Evolutionary conservation across 2,797 vertebrate species (phyloP).

Genomic region (Kryptopterus vitreolus): DNA sequence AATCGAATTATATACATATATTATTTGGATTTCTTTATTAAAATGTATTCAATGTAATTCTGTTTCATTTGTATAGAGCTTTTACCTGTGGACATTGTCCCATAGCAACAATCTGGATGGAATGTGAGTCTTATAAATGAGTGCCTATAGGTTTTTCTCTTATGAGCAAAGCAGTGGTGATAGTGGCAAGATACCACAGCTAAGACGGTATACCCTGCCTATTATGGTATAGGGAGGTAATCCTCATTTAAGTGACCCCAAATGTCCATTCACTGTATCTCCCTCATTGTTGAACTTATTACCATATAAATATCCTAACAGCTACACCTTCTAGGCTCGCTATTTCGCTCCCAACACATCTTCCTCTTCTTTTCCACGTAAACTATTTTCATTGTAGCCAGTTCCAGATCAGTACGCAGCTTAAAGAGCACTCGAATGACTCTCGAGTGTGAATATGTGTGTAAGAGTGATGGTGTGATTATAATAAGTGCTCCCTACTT

Average conservation of each 20-base stretch:
- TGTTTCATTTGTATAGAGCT: not conserved
- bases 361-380: not conserved
- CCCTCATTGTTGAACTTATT: not conserved
- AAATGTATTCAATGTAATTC: too few relatives aligned
- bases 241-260: too few relatives aligned
- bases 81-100: too few relatives aligned
- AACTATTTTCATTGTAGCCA: not conserved
- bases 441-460: constrained; percentile 56
- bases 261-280: not conserved
- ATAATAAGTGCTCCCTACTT: constrained; percentile 33
- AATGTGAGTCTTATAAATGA: too few relatives aligned
- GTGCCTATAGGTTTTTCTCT: too few relatives aligned
- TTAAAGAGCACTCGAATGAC: constrained; percentile 7
- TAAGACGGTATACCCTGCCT: too few relatives aligned
- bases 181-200: too few relatives aligned
- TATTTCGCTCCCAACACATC: not conserved
- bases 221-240: too few relatives aligned
- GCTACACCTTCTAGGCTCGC: not conserved
- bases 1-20: not conserved
- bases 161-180: too few relatives aligned
- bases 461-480: constrained; percentile 31
- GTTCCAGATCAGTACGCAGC: not conserved
- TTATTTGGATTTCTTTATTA: too few relatives aligned
- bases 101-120: too few relatives aligned
- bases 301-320: not conserved